Evolutionary conservation across 2,797 vertebrate species (phyloP).

Genomic region (Triplophysa yarkandensis): DNA sequence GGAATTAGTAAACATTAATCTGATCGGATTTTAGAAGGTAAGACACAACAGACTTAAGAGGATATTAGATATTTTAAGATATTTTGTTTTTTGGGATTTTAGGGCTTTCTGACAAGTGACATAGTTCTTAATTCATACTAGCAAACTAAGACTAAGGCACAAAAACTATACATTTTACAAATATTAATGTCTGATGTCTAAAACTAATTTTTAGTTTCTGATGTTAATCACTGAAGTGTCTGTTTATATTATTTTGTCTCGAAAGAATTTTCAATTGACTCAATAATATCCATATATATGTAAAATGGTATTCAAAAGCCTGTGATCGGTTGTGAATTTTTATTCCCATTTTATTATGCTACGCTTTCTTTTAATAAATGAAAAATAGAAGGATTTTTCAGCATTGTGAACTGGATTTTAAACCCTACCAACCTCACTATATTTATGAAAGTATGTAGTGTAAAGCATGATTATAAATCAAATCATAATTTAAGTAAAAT

Average conservation of each 20-base stretch:
- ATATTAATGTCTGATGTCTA: background rate
- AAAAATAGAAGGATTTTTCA: too few relatives aligned
- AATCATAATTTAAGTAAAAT: background rate
- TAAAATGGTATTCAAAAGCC: background rate
- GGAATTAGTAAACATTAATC: slow-evolving; percentile 39
- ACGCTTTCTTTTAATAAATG: too few relatives aligned
- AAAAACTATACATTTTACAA: background rate
- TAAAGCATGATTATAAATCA: background rate
- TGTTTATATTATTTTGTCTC: background rate
- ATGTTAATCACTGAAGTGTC: background rate
- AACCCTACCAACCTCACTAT: background rate
- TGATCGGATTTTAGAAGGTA: slow-evolving; percentile 42
- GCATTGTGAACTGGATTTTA: background rate
- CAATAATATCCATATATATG: background rate
- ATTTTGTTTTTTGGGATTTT: background rate
- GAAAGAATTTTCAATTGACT: background rate
- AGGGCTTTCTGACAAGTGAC: background rate
- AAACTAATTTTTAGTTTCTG: background rate
- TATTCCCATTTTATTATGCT: too few relatives aligned
- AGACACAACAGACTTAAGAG: slow-evolving; percentile 12
- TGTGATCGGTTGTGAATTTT: background rate
- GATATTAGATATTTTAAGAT: background rate
- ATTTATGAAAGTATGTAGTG: background rate
- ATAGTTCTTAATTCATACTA: background rate
- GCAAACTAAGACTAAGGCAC: background rate